Conservation (phyloP, 2,113 vertebrate genomes). For the Ctenodactylus gundi region DNA sequence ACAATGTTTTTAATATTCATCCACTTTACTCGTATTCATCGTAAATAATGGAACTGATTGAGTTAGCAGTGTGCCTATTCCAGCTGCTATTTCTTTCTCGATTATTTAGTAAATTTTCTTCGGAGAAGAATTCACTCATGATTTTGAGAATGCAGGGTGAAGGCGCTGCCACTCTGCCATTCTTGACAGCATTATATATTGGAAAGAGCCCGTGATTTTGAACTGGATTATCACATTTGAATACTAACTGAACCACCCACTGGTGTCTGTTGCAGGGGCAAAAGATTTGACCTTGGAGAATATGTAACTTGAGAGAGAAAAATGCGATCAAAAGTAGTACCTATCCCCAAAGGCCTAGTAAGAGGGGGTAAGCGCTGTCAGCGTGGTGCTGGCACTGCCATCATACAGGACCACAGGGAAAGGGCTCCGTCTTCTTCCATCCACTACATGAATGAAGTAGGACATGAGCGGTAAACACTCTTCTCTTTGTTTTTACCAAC, state of each 20-base stretch:
- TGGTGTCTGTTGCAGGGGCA: conserved; percentile 39
- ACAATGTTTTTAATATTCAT: conserved; percentile 67
- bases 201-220: conserved; percentile 17
- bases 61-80: conserved; percentile 42
- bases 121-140: conserved; percentile 63
- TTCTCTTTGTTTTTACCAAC: neutral
- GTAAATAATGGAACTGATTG: conserved; percentile 75
- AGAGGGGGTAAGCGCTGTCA: neutral
- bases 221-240: conserved; percentile 45
- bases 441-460: neutral
- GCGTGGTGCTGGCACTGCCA: neutral
- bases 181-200: neutral
- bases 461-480: neutral
- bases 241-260: conserved; percentile 4
- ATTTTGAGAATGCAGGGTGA: conserved; percentile 38
- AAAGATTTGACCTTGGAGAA: conserved; percentile 55
- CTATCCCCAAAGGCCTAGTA: neutral
- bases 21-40: conserved; percentile 69
- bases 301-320: conserved; percentile 9
- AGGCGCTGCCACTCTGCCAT: neutral
- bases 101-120: conserved; percentile 77
- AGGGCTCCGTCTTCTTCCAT: neutral
- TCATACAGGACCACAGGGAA: neutral
- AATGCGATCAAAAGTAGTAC: conserved; percentile 23
- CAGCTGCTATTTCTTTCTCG: conserved; percentile 69